Evolutionary conservation across 2,888 invertebrate species (phyloP).

Genomic region (Bugula neritina): DNA sequence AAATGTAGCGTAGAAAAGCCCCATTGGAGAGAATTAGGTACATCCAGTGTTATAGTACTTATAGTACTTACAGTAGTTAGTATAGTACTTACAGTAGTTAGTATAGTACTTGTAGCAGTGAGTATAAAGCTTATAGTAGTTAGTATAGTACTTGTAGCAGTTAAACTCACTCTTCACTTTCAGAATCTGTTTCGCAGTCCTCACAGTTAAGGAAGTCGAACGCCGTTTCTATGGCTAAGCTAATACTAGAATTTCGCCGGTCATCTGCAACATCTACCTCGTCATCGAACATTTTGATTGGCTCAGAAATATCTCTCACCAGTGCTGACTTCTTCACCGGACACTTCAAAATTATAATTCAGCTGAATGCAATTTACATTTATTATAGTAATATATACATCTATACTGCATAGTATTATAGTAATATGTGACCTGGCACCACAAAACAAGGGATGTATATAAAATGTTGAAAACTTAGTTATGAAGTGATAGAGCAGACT

Average conservation of each 20-base stretch:
- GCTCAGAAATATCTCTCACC: background rate
- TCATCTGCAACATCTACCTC: background rate
- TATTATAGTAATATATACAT: too few species aligned
- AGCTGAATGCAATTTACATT: too few species aligned
- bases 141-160: background rate
- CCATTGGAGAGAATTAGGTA: too few species aligned
- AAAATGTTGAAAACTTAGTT: too few species aligned
- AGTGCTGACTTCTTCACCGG: background rate
- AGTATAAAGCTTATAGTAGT: background rate
- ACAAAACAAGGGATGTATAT: too few species aligned
- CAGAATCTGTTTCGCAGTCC: conserved; percentile 34
- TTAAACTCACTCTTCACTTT: background rate
- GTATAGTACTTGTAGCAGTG: background rate
- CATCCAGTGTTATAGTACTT: too few species aligned
- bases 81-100: background rate
- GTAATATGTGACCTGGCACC: too few species aligned
- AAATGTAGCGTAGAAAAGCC: too few species aligned
- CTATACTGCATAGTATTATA: too few species aligned
- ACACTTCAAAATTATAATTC: too few species aligned
- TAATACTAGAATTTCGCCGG: conserved; percentile 47
- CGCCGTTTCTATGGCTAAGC: conserved; percentile 56
- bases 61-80: too few species aligned
- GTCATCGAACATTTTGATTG: background rate
- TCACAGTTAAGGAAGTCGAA: conserved; percentile 57
- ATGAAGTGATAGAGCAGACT: too few species aligned